Evolutionary conservation across 2,797 vertebrate genomes (phyloP), one percentile per base, ranked within the genome.

Genomic region (Astyanax mexicanus): DNA sequence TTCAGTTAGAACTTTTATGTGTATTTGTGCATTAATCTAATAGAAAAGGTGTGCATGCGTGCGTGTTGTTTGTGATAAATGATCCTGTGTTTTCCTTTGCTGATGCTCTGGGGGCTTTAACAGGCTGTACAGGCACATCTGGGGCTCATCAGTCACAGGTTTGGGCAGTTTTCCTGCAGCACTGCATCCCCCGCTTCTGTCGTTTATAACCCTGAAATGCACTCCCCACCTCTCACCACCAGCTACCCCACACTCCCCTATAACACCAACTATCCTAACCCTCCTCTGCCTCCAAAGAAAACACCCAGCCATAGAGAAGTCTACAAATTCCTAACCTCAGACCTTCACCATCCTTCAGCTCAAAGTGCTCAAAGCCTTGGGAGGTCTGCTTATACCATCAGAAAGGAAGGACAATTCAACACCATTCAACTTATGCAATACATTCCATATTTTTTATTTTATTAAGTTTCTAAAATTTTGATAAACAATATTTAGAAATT

Each of bases 311-410:
- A 25, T 60, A n/a, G 13, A 58, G 15, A 64, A 54, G 17, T 38
- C 15, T 38, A 25, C 21, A 72, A 69, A 58, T 9, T n/a, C 69
- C 11, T 17, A 65, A 21, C 44, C 49, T 35, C 45, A 70, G 54
- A 42, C 15, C 8, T 57, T 7, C 29, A 49, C 25, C 37, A 55
- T 19, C 2, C 6, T 62, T 11, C 10, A 37, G 1, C 57, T 75
- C 7, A 15, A 37, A 49, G 23, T 0, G 9, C 3, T 32, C 7
- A 47, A 13, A 61, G 25, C 15, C n/a, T 72, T 17, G 37, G 69
- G 29, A 75, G 35, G 11, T 73, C 75, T 80, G 69, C 37, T 76
- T 17, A 38, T 66, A 58, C 79, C 72, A 72, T 81, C 58, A 81
- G 13, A 40, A 29, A 57, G n/a, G n/a, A 29, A 57, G 3, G 0